Conservation (phyloP, 2,888 invertebrate genomes). For the Calliphora vomitoria region DNA sequence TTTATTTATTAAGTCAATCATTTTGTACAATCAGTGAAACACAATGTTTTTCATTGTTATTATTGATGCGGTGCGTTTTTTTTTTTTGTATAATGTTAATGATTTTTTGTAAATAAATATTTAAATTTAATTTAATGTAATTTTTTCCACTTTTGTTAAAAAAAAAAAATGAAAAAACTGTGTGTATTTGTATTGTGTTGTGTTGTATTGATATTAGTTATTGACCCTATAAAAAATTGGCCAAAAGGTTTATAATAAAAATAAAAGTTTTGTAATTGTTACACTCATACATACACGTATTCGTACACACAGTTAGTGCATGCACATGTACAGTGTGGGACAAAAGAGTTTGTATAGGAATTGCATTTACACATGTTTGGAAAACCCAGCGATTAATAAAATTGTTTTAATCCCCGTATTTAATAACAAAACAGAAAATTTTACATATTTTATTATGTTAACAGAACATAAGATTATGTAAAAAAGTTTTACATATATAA, state of each 20-base stretch:
- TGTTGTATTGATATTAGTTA: conserved; percentile 35
- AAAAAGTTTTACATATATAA: no score
- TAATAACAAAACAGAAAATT: no score
- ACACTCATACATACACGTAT: not conserved
- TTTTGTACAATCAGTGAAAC: conserved; percentile 40
- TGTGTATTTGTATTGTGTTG: conserved; percentile 7
- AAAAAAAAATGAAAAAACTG: not conserved
- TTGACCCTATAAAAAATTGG: conserved; percentile 61
- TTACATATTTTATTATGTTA: no score
- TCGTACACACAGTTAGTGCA: not conserved
- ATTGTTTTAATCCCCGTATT: no score
- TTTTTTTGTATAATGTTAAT: conserved; percentile 16
- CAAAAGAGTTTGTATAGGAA: not conserved
- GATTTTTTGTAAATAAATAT: conserved; percentile 49
- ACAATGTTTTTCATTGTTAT: conserved; percentile 6
- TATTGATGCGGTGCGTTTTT: not conserved
- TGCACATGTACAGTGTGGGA: not conserved
- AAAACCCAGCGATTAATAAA: no score
- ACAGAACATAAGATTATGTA: no score
- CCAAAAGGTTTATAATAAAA: conserved; percentile 41
- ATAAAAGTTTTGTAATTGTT: conserved; percentile 54
- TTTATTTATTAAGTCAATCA: conserved; percentile 43
- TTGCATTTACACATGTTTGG: not conserved
- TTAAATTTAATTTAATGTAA: conserved; percentile 44
- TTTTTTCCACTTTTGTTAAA: conserved; percentile 27